Base-by-base conservation (phyloP, 2,888 invertebrate genomes). In the Thera britannica region DNA sequence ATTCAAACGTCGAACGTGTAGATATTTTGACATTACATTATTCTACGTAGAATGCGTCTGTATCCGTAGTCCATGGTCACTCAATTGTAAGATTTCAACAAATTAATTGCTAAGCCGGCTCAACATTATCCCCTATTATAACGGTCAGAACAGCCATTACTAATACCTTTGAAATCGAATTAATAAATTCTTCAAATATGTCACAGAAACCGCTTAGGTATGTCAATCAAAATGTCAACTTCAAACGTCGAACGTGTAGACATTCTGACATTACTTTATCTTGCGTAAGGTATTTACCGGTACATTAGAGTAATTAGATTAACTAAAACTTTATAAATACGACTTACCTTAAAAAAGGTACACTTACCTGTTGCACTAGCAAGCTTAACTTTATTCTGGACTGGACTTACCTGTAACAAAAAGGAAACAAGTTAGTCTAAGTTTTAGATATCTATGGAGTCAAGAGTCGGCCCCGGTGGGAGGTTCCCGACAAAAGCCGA, bases 381-480 rank as follows among this genome's bases (percentile, higher is more conserved):
- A 8, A 44, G 44, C 6, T 46, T 2, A 8, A 46, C 9, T 52
- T 8, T 23, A 51, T 6, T 23, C 23, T 8, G 41, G 7, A 7
- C 34, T 57, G 6, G 36, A 68, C 80, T 78, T 78, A 81, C 81
- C 81, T 81, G 79, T 61, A 81, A 81, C 76, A 77, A 79, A 58
- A 2, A 58, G 2, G 2, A 35, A 7, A n/a, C 8, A 58, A 11
- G 23, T 58, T 34, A 58, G 11, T n/a, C 54, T 23, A 8, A n/a
- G n/a, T 23, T 23, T 23, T 23, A 56, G n/a, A 41, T 57, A 12
- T 23, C 23, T 12, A 3, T 3, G 44, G 7, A 58, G 60, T 23
- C 51, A 60, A 23, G 9, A 61, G 61, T 54, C 54, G 11, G 52
- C 44, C 46, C 54, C 41, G 49, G 12, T 41, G 44, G 38, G 58